Percentiles rank a stretch among this genome's conserved stretches.
Conservation (phyloP, 2,113 vertebrate genomes). For the Agapornis roseicollis region DNA sequence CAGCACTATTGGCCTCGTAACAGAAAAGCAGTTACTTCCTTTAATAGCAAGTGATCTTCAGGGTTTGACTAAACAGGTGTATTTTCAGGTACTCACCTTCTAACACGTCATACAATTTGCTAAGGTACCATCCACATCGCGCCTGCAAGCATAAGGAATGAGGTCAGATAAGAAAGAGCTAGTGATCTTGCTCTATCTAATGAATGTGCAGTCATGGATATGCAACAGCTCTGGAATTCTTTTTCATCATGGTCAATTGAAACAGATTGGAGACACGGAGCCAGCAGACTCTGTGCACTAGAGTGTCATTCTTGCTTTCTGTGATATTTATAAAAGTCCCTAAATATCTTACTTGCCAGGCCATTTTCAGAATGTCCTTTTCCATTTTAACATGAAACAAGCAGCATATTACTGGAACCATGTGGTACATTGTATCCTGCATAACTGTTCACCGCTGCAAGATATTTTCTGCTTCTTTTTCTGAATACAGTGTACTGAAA, state of each 20-base stretch:
- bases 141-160: not conserved
- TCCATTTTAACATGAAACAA: not conserved
- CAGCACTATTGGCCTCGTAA: not conserved
- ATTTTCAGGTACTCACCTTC: not conserved
- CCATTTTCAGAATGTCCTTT: conserved; percentile 10
- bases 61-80: not conserved
- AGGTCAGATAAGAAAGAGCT: not conserved
- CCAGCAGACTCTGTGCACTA: not conserved
- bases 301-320: not conserved
- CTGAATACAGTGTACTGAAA: not conserved
- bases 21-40: not conserved
- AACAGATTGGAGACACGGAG: not conserved
- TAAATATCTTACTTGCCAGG: not conserved
- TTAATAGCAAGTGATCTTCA: not conserved
- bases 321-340: not conserved
- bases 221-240: not conserved
- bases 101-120: not conserved
- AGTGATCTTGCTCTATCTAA: not conserved
- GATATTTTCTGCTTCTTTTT: not conserved
- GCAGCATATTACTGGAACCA: not conserved
- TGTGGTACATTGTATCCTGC: not conserved
- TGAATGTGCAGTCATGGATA: not conserved
- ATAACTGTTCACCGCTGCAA: not conserved
- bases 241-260: not conserved
- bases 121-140: not conserved